Base-by-base conservation (phyloP, 2,113 vertebrate species). In the Oryzias javanicus region DNA sequence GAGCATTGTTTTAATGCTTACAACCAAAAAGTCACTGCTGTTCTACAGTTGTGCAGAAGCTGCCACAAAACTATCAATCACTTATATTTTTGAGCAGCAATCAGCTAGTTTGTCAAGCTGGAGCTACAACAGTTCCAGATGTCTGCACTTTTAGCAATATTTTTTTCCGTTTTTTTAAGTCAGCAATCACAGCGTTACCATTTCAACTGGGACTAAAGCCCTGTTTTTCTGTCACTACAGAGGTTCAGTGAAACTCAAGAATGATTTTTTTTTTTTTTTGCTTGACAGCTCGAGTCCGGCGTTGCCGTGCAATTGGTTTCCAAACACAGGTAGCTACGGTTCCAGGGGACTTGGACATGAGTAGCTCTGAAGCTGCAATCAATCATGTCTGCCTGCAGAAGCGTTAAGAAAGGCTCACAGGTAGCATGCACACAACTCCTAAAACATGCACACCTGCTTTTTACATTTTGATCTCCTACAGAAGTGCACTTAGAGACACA, bases 41-140 rank as follows among this genome's bases (percentile, higher is more conserved):
- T 64, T 47, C 56, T 54, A 50, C 60, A 40, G 70, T 67, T 22
- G 53, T 48, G 54, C 47, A 48, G 59, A n/a, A 74, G 63, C 63
- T 78, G 76, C 49, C 71, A 78, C 35, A 0, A 17, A 78, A 58
- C 76, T 4, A 76, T 87, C 82, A 78, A 81, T 87, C 82, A 71
- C 17, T 40, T 42, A 18, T 17, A 55, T 48, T 62, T 66, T 60
- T 72, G 50, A 83, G 61, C 60, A 51, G 55, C 60, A 79, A 67
- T 73, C 65, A 51, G 70, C 56, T 6, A 51, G 19, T 46, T 41
- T 12, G 48, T 64, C 76, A 72, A 60, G 49, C 67, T 70, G 73
- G 53, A 69, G 64, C 69, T 35, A 53, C 46, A 35, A 69, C 60
- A 52, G 78, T 74, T 72, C 67, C 65, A 64, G 55, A 48, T 51